These are phyloP conservation scores for Hypercompe scribonia DNA, from an alignment of 2,888 invertebrate species.

Conservation along the genomic window DNA sequence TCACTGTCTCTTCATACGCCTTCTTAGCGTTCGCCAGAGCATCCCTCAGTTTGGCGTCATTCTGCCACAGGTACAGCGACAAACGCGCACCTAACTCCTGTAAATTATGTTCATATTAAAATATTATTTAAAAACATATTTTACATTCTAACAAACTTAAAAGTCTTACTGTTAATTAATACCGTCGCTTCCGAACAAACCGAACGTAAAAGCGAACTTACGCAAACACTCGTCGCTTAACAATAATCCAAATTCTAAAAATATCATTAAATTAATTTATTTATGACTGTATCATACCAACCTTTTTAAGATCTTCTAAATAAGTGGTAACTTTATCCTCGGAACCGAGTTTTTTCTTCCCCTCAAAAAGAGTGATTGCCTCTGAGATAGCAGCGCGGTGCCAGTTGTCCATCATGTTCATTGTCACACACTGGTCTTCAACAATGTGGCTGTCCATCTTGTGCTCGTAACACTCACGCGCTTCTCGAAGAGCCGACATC, in stretches of 20 bases:
- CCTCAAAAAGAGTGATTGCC: slow-evolving; percentile 34
- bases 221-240: too few relatives aligned
- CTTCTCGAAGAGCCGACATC: slow-evolving; percentile 37
- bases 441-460: slow-evolving; percentile 53
- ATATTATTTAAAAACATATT: too few relatives aligned
- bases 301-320: slow-evolving; percentile 27
- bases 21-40: slow-evolving; percentile 35
- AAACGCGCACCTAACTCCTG: slow-evolving; percentile 54
- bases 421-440: slow-evolving; percentile 27
- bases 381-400: slow-evolving; percentile 26
- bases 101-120: neutral
- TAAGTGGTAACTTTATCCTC: slow-evolving; percentile 26
- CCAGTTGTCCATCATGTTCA: slow-evolving; percentile 21
- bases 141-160: too few relatives aligned
- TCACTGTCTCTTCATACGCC: slow-evolving; percentile 42
- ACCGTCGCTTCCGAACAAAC: too few relatives aligned
- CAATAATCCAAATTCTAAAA: neutral
- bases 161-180: too few relatives aligned
- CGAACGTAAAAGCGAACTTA: too few relatives aligned
- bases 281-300: slow-evolving; percentile 11
- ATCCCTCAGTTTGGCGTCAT: slow-evolving; percentile 51
- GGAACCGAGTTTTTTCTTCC: slow-evolving; percentile 45
- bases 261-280: neutral
- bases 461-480: slow-evolving; percentile 41
- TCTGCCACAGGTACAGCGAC: slow-evolving; percentile 43